Base-by-base conservation (phyloP, 23 tunicate species). In the Aplidium turbinatum region DNA sequence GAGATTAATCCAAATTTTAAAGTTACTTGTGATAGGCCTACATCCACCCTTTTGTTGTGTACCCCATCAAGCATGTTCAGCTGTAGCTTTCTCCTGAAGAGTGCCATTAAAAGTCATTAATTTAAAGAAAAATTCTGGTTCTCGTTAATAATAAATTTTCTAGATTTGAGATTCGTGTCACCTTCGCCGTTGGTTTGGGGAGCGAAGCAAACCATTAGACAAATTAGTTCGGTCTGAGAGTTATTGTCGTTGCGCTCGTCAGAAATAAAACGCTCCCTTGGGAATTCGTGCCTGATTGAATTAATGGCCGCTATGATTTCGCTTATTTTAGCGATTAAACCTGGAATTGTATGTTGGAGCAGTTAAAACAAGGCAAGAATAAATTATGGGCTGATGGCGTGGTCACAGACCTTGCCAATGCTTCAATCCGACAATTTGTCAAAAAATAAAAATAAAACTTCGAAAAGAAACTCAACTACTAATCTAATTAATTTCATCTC, bases 261-360 rank as follows among this genome's bases (percentile, higher is more conserved):
- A 34, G 35, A 47, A 33, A 72, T 72, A 32, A 72, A 52, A 46
- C 45, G 78, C 24, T 52, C 78, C 63, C 23, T 7, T 7, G 78
- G 63, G 78, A 72, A 7, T 19, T 51, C 1, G 30, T 2, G 25
- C 45, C 42, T 72, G 42, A 72, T 72, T 72, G 63, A 47, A 72
- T 72, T 72, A 72, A 24, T 3, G 78, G 62, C n/a, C 24, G 58
- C 78, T 72, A 72, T 30, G 78, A 72, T 52, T 72, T 72, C 31
- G 45, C n/a, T 45, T 20, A 27, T 57, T 22, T 56, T 27, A 50
- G 56, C 68, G 54, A 75, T 57, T 75, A 75, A 75, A 75, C 80
- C 57, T 68, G 80, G 80, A 75, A 75, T 75, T 34, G 68, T 35
- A 35, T 34, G 35, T 75, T 35, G 57, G 80, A 24, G 35, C 80